phyloP scores from a whole-genome alignment of 2,113 vertebrate species.

The Cyanistes caeruleus region DNA sequence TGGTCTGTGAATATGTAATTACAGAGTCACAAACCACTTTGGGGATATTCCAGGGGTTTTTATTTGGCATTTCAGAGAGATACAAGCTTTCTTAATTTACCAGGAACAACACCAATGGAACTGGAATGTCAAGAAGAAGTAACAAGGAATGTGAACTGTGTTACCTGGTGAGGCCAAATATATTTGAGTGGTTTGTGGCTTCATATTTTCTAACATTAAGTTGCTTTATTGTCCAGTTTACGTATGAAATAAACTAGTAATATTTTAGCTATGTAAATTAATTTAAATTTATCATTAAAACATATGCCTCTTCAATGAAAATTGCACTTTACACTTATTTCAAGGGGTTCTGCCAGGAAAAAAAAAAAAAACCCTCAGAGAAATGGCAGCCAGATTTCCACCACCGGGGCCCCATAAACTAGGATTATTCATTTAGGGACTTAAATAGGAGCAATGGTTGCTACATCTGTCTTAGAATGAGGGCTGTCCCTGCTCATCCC shows the following conservation, averaged over 20 bases:
- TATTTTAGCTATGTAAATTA: background rate
- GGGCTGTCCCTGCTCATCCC: accelerated
- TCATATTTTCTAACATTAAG: background rate
- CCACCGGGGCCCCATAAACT: background rate
- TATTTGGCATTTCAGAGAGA: background rate
- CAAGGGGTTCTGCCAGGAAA: background rate
- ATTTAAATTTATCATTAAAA: background rate
- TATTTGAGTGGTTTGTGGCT: background rate
- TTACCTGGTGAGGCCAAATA: background rate
- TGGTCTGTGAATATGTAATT: slow-evolving; percentile 1
- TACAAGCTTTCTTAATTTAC: slow-evolving; percentile 36
- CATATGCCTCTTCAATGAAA: background rate
- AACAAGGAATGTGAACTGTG: background rate
- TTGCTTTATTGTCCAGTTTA: background rate
- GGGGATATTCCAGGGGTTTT: background rate
- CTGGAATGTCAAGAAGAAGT: background rate
- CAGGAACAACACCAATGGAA: slow-evolving; percentile 4
- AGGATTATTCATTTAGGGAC: slow-evolving; percentile 52
- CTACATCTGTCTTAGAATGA: slow-evolving; percentile 47
- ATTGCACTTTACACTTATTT: background rate
- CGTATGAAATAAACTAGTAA: background rate
- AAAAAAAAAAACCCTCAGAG: background rate
- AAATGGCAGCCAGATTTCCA: background rate
- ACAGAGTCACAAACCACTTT: background rate
- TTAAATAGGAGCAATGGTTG: slow-evolving; percentile 54